Base-by-base conservation (phyloP, 2,797 vertebrate genomes). In the Heterohyrax brucei region DNA sequence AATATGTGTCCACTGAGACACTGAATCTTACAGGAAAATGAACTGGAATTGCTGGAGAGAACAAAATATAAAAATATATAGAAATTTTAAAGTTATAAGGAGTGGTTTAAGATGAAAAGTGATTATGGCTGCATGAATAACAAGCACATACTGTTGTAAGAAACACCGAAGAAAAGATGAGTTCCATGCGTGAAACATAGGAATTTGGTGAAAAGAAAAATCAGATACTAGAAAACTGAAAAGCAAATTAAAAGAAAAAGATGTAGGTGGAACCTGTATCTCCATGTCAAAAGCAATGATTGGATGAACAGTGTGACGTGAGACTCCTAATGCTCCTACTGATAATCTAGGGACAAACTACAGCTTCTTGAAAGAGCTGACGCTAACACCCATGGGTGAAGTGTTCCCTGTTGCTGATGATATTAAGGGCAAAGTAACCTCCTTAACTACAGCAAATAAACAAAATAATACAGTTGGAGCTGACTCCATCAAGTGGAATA, bases 221-320 rank as follows among this genome's bases (percentile, higher is more conserved):
- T 33, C 14, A 46, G 78, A 70, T 28, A 44, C 53, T 10, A 53
- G 93, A 68, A 86, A 39, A 80, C 3, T 12, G 46, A 78, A 89
- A 70, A 89, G 89, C 66, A 81, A 64, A 84, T 68, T 88, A 76
- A 83, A 95, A 81, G 87, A 24, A 66, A 87, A 78, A 77, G 94
- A 88, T 62, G 80, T 7, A 94, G 70, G 64, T 53, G 28, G 14
- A 62, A 28, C 26, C n/a, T 66, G 10, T 87, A 73, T 86, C 77
- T 89, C 48, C 90, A 92, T 62, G 78, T 13, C 46, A 3, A 68
- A 92, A 77, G n/a, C 50, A 64, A 66, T 22, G 66, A 85, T 26
- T 56, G 73, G 87, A 93, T 83, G 81, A 59, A 66, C 92, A 68
- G 87, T 39, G 24, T 19, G 70, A 44, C 30, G 5, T 5, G 70